Evolutionary conservation across 1,140 invertebrate species (phyloP).

Genomic region (Drosophila hydei): DNA sequence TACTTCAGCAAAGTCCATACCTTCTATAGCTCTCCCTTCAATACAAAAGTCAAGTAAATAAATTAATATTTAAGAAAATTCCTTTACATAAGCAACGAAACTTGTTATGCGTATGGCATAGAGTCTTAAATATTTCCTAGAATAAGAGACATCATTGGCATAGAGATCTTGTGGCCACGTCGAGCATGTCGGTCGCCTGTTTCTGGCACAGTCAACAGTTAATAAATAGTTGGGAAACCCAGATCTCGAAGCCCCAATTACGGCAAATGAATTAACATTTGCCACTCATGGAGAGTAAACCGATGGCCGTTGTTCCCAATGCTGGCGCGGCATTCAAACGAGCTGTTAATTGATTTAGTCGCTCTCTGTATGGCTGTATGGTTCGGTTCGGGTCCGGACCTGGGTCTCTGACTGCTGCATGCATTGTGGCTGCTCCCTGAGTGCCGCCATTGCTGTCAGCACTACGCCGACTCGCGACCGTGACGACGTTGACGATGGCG

Average conservation of each 20-base stretch:
- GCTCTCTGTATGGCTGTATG: slow-evolving; percentile 53
- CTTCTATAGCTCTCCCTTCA: too few species aligned
- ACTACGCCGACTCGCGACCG: slow-evolving; percentile 62
- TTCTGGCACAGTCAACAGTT: slow-evolving; percentile 66
- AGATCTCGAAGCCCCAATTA: slow-evolving; percentile 57
- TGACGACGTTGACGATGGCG: slow-evolving; percentile 55
- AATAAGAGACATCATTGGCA: slow-evolving; percentile 3
- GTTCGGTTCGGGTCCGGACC: slow-evolving; percentile 26
- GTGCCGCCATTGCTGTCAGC: slow-evolving; percentile 79
- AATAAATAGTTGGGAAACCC: slow-evolving; percentile 71
- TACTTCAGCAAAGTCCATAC: too few species aligned
- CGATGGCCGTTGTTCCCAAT: slow-evolving; percentile 12
- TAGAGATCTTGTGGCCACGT: slow-evolving; percentile 21
- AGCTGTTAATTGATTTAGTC: slow-evolving; percentile 82
- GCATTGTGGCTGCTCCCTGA: slow-evolving; percentile 42
- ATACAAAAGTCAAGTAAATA: too few species aligned
- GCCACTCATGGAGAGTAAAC: slow-evolving; percentile 55
- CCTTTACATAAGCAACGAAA: too few species aligned
- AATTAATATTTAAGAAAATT: too few species aligned
- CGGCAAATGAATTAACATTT: slow-evolving; percentile 63
- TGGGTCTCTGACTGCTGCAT: not conserved
- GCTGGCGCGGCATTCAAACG: slow-evolving; percentile 67
- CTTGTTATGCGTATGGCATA: too few species aligned
- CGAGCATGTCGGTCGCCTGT: slow-evolving; percentile 5
- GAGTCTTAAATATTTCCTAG: not conserved